Conservation (phyloP, 2,888 invertebrate species). For the Xiphydria camelus region DNA sequence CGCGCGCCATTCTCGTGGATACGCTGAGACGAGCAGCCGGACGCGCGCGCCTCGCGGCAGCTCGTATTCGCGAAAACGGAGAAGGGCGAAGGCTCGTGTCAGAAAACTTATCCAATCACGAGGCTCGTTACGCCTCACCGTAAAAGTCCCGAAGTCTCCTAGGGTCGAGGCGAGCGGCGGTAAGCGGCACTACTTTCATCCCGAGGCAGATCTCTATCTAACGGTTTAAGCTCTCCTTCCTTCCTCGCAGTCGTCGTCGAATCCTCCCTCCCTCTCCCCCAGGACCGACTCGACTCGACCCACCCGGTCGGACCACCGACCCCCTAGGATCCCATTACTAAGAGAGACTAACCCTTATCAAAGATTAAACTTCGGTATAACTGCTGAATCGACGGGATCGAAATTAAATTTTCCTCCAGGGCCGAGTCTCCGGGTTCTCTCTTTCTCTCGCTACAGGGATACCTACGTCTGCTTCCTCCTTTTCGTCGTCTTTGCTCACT, state of each 20-base stretch:
- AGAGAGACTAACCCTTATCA: conserved; percentile 60
- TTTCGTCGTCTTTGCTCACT: conserved; percentile 19
- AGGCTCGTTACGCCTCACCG: conserved; percentile 51
- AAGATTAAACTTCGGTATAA: conserved; percentile 63
- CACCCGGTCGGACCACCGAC: conserved; percentile 38
- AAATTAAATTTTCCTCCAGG: conserved; percentile 61
- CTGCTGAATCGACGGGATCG: conserved; percentile 64
- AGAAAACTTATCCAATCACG: conserved; percentile 56
- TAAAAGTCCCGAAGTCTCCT: too few relatives aligned
- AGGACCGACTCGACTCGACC: conserved; percentile 20
- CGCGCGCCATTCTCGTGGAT: too few relatives aligned
- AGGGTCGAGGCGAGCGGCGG: conserved; percentile 30
- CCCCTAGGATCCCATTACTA: conserved; percentile 57
- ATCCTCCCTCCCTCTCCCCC: conserved; percentile 20
- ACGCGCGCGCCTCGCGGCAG: too few relatives aligned
- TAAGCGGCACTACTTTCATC: conserved; percentile 55
- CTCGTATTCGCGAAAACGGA: too few relatives aligned
- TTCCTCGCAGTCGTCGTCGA: conserved; percentile 19
- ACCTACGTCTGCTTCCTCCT: conserved; percentile 17
- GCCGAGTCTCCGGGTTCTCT: conserved; percentile 15
- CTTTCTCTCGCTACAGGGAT: conserved; percentile 3
- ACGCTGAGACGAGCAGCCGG: too few relatives aligned
- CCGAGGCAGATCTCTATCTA: conserved; percentile 57
- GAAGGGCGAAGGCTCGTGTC: neutral
- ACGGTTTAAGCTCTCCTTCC: conserved; percentile 54